phyloP scores from a whole-genome alignment of 2,797 vertebrate genomes.

The Xyrichtys novacula region DNA sequence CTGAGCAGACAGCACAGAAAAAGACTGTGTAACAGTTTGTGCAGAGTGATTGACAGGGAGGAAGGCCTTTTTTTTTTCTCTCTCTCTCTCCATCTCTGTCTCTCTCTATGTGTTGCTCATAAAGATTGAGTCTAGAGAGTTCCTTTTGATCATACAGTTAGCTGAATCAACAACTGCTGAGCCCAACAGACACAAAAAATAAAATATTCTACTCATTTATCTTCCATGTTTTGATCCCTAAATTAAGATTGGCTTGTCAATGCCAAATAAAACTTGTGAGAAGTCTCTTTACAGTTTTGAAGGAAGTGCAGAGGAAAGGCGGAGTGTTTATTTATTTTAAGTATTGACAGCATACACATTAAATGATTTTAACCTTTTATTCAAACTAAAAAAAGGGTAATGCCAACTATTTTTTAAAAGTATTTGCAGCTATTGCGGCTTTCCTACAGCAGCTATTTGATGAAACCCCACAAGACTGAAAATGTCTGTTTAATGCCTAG shows the following conservation, averaged over 20 bases:
- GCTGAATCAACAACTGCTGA: conserved; percentile 78
- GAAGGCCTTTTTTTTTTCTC: no score
- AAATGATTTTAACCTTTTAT: conserved; percentile 2
- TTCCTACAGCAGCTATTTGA: neutral
- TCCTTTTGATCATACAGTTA: conserved; percentile 67
- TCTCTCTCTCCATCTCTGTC: no score
- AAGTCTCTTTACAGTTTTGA: conserved; percentile 43
- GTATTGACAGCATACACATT: neutral
- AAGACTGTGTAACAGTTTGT: conserved; percentile 32
- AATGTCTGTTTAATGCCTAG: neutral
- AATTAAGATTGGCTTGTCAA: conserved; percentile 52
- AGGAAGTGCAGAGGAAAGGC: conserved; percentile 44
- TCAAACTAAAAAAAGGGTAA: conserved; percentile 1
- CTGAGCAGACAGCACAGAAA: conserved; percentile 21
- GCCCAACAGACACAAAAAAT: conserved; percentile 28
- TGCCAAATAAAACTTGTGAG: conserved; percentile 51
- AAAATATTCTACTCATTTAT: conserved; percentile 49
- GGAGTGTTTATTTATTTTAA: conserved; percentile 21
- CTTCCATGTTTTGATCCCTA: conserved; percentile 48
- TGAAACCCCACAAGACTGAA: neutral
- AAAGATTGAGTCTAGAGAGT: conserved; percentile 68
- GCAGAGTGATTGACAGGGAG: conserved; percentile 39
- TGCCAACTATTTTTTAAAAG: neutral
- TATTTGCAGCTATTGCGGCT: neutral
- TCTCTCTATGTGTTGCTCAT: conserved; percentile 59